A percentile compares a stretch with the other conserved stretches of the same genome.
Evolutionary conservation across 2,797 vertebrate species (phyloP).

Genomic region (Acrossocheilus fasciatus): DNA sequence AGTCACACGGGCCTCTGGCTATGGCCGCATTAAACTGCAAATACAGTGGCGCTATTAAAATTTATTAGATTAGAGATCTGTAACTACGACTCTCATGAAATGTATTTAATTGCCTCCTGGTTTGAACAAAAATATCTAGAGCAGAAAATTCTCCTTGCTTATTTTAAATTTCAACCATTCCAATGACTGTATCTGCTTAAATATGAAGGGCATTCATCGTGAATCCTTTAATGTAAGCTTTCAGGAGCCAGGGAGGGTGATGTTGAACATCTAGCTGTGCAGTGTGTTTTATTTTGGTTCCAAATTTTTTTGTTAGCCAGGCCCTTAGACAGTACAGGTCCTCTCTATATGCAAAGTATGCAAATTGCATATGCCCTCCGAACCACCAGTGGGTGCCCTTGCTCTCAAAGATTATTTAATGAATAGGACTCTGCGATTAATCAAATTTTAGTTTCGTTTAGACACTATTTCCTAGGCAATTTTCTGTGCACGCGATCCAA

Average conservation of each 20-base stretch:
- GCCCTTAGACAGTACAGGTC: not conserved
- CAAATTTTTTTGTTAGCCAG: not conserved
- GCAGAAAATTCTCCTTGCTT: slow-evolving; percentile 15
- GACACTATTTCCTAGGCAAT: no score
- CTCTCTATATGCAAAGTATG: not conserved
- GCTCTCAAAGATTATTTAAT: no score
- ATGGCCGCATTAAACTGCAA: slow-evolving; percentile 23
- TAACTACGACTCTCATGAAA: slow-evolving; percentile 13
- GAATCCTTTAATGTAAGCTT: not conserved
- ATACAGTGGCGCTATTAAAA: slow-evolving; percentile 30
- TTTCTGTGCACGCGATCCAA: no score
- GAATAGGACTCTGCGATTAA: no score
- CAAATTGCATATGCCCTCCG: not conserved
- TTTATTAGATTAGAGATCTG: slow-evolving; percentile 31
- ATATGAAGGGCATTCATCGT: not conserved
- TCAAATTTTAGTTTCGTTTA: no score
- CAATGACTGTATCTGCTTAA: not conserved
- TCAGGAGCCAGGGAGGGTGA: not conserved
- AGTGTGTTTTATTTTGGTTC: not conserved
- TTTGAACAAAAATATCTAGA: slow-evolving; percentile 27
- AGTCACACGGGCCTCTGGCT: slow-evolving; percentile 31
- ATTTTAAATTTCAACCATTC: slow-evolving; percentile 15
- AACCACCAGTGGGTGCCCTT: not conserved
- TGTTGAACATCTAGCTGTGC: not conserved
- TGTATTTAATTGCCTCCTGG: slow-evolving; percentile 39